Percentiles rank a stretch among this genome's conserved stretches.
These are phyloP conservation scores for Lasioglossum malachurum DNA, from an alignment of 2,888 invertebrate species.

Conservation along the genomic window DNA sequence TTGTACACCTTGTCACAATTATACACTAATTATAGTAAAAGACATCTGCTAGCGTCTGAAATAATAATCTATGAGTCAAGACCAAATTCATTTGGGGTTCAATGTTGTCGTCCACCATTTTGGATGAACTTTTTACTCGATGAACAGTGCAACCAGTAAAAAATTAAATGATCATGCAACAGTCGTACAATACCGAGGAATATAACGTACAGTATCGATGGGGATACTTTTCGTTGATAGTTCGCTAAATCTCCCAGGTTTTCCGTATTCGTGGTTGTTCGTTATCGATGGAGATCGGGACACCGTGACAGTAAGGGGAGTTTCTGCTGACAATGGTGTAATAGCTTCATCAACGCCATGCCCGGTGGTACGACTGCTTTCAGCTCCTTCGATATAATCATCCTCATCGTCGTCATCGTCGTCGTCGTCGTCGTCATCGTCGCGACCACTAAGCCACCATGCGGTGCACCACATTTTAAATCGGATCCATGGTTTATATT, in stretches of 20 bases:
- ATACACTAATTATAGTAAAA: conserved; percentile 2
- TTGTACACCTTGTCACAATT: background rate
- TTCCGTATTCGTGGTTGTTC: conserved; percentile 85
- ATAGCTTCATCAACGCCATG: conserved; percentile 88
- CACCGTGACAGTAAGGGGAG: conserved; percentile 94
- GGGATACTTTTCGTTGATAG: conserved; percentile 79
- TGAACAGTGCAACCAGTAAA: background rate
- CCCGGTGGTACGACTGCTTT: conserved; percentile 86
- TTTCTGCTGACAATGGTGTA: conserved; percentile 94
- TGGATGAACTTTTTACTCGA: background rate
- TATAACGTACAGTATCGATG: conserved; percentile 81
- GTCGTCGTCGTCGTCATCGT: conserved; percentile 90
- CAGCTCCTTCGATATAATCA: conserved; percentile 89
- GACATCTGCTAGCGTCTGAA: background rate
- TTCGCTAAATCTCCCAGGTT: conserved; percentile 79
- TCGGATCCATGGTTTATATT: conserved; percentile 87
- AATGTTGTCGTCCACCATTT: background rate
- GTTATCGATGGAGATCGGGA: conserved; percentile 93
- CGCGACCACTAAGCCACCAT: conserved; percentile 96
- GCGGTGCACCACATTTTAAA: conserved; percentile 92
- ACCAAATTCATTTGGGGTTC: background rate
- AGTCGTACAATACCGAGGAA: background rate
- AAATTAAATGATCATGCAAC: conserved; percentile 14
- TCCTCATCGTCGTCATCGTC: conserved; percentile 89
- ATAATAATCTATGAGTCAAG: conserved; percentile 1